Base-by-base conservation (phyloP, 2,113 vertebrate species). In the Sturnus vulgaris region DNA sequence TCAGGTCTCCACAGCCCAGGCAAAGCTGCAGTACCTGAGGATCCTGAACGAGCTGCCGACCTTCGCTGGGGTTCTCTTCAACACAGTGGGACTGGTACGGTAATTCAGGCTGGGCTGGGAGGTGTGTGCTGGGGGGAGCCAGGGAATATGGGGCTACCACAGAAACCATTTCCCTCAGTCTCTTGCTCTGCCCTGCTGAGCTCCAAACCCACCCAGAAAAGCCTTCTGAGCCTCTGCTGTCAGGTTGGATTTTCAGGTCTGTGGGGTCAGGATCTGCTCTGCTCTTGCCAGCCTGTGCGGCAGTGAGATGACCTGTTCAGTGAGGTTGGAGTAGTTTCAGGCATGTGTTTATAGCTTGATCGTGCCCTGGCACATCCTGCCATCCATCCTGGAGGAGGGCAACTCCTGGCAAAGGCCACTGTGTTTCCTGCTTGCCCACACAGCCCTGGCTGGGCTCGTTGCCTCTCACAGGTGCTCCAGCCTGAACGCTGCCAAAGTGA, bases 31-130 rank as follows among this genome's bases (percentile, higher is more conserved):
- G 95, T 99, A 99, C 97, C 98, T 99, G 98, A 98, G 98, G 79
- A 99, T 99, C 79, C 98, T 99, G 91, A 99, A 99, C 15, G 99
- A 99, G 97, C 98, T 99, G 94, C 99, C 99, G 4, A 99, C 99
- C 73, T 99, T 99, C 95, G 99, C 99, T 47, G 99, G 99, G 61
- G 98, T 99, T 96, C 98, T 99, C 91, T 99, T 99, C 97, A 98
- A 98, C 97, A 99, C 99, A 10, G 99, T 99, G 96, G 99, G 98
- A 90, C 98, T 99, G 99, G 99, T 99, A 99, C 28, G 47, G 97
- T 95, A 86, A 84, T 68, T 64, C 55, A 9, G 97, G 61, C 44
- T 88, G 93, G 97, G 86, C 47, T 87, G 91, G 82, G 85, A 28
- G 57, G 57, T 56, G 19, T 59, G 82, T 3, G 3, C 53, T 69